Evolutionary conservation across 92 coral and sea anemone species (phyloP), one percentile per base, ranked within the genome.

Genomic region (Micromussa lordhowensis): DNA sequence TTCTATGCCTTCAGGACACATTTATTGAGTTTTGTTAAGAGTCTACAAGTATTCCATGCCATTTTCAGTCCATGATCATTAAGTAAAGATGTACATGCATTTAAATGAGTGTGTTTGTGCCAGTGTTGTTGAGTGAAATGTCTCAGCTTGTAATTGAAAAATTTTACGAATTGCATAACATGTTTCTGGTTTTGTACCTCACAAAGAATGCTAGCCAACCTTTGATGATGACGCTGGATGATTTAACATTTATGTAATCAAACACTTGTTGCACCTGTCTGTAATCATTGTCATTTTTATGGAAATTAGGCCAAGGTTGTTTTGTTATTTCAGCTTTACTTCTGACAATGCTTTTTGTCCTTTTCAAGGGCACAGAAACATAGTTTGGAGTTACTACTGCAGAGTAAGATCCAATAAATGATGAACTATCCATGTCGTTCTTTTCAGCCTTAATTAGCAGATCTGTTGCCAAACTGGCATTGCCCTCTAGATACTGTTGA

Each of bases 401-500:
- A 5, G 36, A 49, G 40, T 85, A 77, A 13, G 88, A 85, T n/a
- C 88, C 88, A 74, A 74, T 36, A 21, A 17, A 38, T 5, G 70
- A 30, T 57, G 64, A 57, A 16, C 31, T 59, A 1, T 0, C 73
- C 12, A 64, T 59, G 4, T 78, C 83, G 2, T 77, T 19, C 28
- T 78, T 77, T 53, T 86, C 76, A 13, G 89, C 89, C 31, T 77
- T 77, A 2, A 78, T 57, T 34, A 86, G 72, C 53, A 86, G 51
- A 30, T 32, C 81, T 77, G 81, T 68, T 77, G 75, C 84, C 17
- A 77, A 22, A 36, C 61, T 55, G 0, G 76, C 40, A n/a, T 86
- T 86, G 0, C 89, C 89, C 35, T 86, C 89, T 77, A 86, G 58
- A 44, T 86, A 86, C 35, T 77, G 72, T 55, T 86, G 34, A 10